Evolutionary conservation across 2,113 vertebrate genomes (phyloP).

Genomic region (Motacilla alba): DNA sequence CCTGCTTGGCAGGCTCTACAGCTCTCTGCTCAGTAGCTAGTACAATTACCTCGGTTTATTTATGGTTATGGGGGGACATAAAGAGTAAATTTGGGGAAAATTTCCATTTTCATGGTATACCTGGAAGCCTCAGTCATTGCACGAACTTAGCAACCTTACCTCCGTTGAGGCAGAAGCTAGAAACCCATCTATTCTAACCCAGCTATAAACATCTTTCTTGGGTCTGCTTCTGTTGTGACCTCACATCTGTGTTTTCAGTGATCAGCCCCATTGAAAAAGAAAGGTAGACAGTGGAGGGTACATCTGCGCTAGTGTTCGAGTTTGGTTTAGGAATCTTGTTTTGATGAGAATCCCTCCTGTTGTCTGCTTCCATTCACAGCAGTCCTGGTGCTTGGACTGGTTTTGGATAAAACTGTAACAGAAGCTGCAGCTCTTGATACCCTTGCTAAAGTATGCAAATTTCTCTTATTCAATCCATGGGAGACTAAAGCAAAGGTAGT

Average conservation of each 20-base stretch:
- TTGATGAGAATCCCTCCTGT: not conserved
- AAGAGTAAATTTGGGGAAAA: not conserved
- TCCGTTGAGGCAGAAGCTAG: not conserved
- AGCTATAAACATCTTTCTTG: not conserved
- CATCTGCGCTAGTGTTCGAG: not conserved
- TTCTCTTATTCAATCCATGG: not conserved
- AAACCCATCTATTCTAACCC: not conserved
- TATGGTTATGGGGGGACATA: not conserved
- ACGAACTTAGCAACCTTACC: not conserved
- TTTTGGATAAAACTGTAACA: not conserved
- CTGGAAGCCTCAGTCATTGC: not conserved
- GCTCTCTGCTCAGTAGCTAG: not conserved
- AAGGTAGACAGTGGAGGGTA: not conserved
- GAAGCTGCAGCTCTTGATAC: not conserved
- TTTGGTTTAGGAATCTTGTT: not conserved
- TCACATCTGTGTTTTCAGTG: not conserved
- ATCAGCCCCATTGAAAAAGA: not conserved
- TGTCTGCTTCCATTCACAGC: not conserved
- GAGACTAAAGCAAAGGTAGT: not conserved
- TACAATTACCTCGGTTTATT: not conserved
- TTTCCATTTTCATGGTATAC: not conserved
- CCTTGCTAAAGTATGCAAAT: not conserved
- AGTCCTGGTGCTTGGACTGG: not conserved
- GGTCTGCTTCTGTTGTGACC: not conserved
- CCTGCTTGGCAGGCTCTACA: not conserved